A percentile compares a stretch with the other conserved stretches of the same genome.
Evolutionary conservation across 2,797 vertebrate species (phyloP).

Genomic region (Leucoraja ocellata): DNA sequence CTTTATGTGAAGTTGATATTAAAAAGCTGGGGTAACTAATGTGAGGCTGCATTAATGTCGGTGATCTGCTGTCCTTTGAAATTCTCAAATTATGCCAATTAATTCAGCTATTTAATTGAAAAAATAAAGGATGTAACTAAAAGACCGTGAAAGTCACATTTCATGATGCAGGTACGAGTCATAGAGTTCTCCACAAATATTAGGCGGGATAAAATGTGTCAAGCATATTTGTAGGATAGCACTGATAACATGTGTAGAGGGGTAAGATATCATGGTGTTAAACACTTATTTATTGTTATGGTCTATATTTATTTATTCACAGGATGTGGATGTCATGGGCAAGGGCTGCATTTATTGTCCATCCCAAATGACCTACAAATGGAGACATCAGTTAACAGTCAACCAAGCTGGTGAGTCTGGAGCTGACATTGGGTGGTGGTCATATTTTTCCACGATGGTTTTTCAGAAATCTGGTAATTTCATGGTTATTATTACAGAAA

Average conservation of each 20-base stretch:
- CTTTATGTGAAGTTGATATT: neutral
- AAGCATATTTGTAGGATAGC: neutral
- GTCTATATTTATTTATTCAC: neutral
- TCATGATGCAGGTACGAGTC: neutral
- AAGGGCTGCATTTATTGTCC: too few relatives aligned
- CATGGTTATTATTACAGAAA: too few relatives aligned
- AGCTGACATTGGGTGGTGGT: too few relatives aligned
- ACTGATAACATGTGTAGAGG: neutral
- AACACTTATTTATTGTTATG: too few relatives aligned
- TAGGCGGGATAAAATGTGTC: neutral
- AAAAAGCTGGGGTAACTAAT: neutral
- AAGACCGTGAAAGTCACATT: neutral
- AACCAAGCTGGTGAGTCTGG: too few relatives aligned
- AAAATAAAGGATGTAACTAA: neutral
- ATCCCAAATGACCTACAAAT: too few relatives aligned
- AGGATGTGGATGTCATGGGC: too few relatives aligned
- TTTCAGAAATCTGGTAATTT: too few relatives aligned
- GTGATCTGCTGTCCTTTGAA: neutral
- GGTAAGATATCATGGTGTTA: neutral
- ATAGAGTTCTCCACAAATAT: too few relatives aligned
- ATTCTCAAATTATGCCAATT: neutral
- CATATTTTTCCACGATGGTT: too few relatives aligned
- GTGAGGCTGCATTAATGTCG: neutral
- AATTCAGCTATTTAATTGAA: constrained; percentile 12
- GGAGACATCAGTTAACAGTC: too few relatives aligned